Conservation (phyloP, 1,140 invertebrate genomes). For the Helicoverpa zea region DNA sequence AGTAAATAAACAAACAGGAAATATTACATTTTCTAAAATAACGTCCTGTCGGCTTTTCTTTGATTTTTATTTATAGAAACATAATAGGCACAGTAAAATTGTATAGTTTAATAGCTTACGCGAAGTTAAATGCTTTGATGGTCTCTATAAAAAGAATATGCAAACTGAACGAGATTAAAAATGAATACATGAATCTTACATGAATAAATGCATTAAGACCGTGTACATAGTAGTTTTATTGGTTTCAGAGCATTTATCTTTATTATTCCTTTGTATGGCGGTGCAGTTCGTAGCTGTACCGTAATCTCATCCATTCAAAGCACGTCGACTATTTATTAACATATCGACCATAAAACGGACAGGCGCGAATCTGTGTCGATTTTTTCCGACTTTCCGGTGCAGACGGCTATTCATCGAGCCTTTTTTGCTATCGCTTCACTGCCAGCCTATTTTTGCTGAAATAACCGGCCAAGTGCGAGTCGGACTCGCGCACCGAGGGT, state of each 20-base stretch:
- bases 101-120: slow-evolving; percentile 3
- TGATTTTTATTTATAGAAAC: slow-evolving; percentile 27
- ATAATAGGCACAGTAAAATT: neutral
- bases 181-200: slow-evolving; percentile 5
- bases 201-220: slow-evolving; percentile 14
- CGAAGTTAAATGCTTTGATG: slow-evolving; percentile 18
- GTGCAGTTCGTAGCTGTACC: slow-evolving; percentile 50
- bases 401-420: slow-evolving; percentile 66
- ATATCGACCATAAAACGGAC: slow-evolving; percentile 78
- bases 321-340: slow-evolving; percentile 78
- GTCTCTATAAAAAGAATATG: slow-evolving; percentile 13
- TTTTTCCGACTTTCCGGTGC: slow-evolving; percentile 69
- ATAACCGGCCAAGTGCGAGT: too few relatives aligned
- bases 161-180: slow-evolving; percentile 11
- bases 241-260: slow-evolving; percentile 45
- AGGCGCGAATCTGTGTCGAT: slow-evolving; percentile 65
- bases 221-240: slow-evolving; percentile 38
- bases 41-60: slow-evolving; percentile 13
- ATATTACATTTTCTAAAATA: slow-evolving; percentile 23
- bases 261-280: slow-evolving; percentile 54
- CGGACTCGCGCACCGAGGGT: too few relatives aligned
- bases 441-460: slow-evolving; percentile 55
- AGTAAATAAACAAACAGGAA: slow-evolving; percentile 47
- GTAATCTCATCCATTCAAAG: slow-evolving; percentile 63
- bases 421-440: slow-evolving; percentile 62